Percentiles rank a stretch among this genome's conserved stretches.
Conservation (phyloP, 2,113 vertebrate genomes). For the Microcebus ravelobensis region DNA sequence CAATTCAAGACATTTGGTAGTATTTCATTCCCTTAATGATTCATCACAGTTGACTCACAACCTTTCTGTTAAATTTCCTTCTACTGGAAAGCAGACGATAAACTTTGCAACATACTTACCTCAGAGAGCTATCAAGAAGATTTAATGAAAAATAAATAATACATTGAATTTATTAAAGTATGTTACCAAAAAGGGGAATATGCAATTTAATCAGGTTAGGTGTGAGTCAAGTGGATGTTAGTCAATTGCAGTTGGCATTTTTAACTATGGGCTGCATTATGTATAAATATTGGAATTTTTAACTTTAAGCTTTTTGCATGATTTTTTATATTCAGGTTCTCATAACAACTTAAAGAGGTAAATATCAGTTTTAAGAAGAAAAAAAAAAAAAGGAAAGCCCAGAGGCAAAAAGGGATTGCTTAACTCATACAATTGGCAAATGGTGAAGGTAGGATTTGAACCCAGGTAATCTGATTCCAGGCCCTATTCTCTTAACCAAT, state of each 20-base stretch:
- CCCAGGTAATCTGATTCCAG: not conserved
- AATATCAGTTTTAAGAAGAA: not conserved
- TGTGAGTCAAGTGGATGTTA: not conserved
- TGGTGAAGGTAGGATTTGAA: not conserved
- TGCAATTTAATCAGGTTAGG: not conserved
- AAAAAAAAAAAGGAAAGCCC: not conserved
- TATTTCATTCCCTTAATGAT: not conserved
- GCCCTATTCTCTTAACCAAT: not conserved
- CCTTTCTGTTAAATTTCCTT: not conserved
- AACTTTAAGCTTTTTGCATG: not conserved
- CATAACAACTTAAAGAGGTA: not conserved
- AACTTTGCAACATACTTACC: not conserved
- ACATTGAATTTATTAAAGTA: not conserved
- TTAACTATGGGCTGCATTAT: not conserved
- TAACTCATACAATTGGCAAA: not conserved
- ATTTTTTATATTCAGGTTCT: not conserved
- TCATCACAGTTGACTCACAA: not conserved
- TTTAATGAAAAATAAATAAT: not conserved
- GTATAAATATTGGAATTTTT: not conserved
- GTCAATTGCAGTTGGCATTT: not conserved
- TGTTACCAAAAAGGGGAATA: not conserved
- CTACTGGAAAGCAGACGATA: not conserved
- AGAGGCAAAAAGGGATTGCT: not conserved
- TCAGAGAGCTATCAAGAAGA: not conserved
- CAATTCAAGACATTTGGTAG: not conserved